Evolutionary conservation across 2,888 invertebrate species (phyloP), one percentile per base, ranked within the genome.

Genomic region (Sialis lutaria): DNA sequence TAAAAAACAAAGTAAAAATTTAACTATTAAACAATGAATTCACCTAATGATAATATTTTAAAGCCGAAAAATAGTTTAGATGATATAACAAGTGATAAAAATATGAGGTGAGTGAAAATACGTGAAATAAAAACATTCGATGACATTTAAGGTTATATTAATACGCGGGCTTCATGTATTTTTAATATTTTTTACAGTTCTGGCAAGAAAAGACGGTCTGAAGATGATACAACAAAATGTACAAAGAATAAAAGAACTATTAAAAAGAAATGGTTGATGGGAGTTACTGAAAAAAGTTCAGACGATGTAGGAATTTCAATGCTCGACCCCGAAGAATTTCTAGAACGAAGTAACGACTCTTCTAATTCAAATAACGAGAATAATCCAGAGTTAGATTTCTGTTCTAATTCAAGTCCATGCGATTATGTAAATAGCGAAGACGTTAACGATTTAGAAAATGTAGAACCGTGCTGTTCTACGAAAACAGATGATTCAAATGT

Each of bases 361-460:
- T 42, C 4, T 31, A 42, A 31, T 31, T 42, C 10, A 59, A 55
- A 55, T 56, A 46, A 54, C 55, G 52, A 55, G 55, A 50, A 51
- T 54, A 59, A 61, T 51, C 53, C 13, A 42, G 42, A 42, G 4
- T 13, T 22, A 30, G 42, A 31, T 31, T 10, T 30, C 22, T 9
- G 42, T 31, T 42, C 32, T 31, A 31, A 13, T 7, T 31, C 42
- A 42, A 42, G 32, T 42, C 42, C 13, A 31, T 7, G 6, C 6
- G 42, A 32, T 12, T 34, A 12, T 22, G 34, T 8, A 10, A 30
- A 32, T 9, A 13, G n/a, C 33, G 5, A 12, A 13, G 13, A 30
- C 4, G 12, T 40, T n/a, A 6, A 13, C 5, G 31, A 40, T 32
- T 13, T 13, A 30, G 12, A 9, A 9, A 32, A 34, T 12, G 13